phyloP scores from a whole-genome alignment of 1,140 invertebrate genomes.

The Ostrea denselamellosa region DNA sequence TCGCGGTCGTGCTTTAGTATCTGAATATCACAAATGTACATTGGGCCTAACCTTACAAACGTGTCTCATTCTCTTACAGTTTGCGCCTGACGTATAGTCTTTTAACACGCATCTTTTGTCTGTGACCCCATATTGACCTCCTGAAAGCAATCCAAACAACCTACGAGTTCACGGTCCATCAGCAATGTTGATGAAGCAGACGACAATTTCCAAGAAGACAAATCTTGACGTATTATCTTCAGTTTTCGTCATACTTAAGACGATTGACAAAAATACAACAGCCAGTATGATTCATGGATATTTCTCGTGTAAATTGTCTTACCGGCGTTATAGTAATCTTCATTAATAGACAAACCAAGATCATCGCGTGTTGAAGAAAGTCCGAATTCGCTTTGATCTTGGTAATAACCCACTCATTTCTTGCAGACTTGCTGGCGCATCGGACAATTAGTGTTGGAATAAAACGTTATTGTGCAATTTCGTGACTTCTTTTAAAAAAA shows the following conservation, averaged over 20 bases:
- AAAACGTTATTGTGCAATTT: neutral
- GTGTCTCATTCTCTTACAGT: no score
- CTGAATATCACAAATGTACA: no score
- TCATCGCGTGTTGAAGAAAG: neutral
- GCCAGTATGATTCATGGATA: neutral
- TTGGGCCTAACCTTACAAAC: no score
- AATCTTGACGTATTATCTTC: neutral
- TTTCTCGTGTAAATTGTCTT: neutral
- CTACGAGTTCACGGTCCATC: neutral
- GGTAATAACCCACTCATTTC: neutral
- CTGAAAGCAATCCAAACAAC: neutral
- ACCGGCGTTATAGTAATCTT: neutral
- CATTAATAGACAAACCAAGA: slow-evolving; percentile 10
- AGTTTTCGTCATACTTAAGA: neutral
- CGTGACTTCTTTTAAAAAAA: no score
- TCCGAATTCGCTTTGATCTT: slow-evolving; percentile 16
- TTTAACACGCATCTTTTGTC: neutral
- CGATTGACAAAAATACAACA: neutral
- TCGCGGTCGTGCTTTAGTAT: no score
- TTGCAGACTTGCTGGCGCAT: neutral
- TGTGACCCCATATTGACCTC: neutral
- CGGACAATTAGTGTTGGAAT: neutral
- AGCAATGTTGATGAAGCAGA: neutral
- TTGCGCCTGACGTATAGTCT: no score
- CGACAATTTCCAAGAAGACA: neutral